Percentiles rank a stretch among this genome's conserved stretches.
These are phyloP conservation scores for Scaptomyza polygonia DNA, from an alignment of 2,888 invertebrate genomes.

Conservation along the genomic window DNA sequence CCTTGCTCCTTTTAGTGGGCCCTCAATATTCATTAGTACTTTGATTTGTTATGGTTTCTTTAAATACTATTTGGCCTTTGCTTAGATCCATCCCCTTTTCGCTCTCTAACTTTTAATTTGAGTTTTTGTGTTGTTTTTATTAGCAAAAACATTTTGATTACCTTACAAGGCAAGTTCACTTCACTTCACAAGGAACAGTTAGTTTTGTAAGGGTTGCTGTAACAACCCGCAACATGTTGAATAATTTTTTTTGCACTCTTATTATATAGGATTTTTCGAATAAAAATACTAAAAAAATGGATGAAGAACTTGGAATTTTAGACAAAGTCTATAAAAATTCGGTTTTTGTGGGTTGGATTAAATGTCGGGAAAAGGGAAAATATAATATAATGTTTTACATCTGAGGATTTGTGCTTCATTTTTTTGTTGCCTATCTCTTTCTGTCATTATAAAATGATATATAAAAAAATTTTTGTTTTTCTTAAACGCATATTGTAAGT, in stretches of 20 bases:
- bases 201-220: conserved; percentile 5
- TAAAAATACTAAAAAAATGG: too few species aligned
- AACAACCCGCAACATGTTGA: conserved; percentile 67
- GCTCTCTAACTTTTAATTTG: conserved; percentile 42
- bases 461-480: too few species aligned
- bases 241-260: conserved; percentile 62
- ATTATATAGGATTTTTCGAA: not conserved
- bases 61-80: conserved; percentile 35
- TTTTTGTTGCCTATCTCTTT: too few species aligned
- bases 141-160: conserved; percentile 72
- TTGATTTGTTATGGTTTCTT: conserved; percentile 79
- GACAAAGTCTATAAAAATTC: too few species aligned
- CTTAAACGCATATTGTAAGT: too few species aligned
- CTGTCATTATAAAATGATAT: too few species aligned
- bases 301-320: too few species aligned
- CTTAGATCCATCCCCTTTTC: not conserved
- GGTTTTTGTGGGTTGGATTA: too few species aligned
- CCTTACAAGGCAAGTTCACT: conserved; percentile 26
- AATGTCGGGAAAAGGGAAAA: too few species aligned
- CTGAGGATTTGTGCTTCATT: too few species aligned
- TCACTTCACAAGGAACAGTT: not conserved
- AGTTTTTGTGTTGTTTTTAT: conserved; percentile 74
- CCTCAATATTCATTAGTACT: conserved; percentile 77
- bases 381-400: too few species aligned
- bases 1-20: conserved; percentile 70